phyloP scores from a whole-genome alignment of 2,888 invertebrate species.

The Ceriagrion tenellum region DNA sequence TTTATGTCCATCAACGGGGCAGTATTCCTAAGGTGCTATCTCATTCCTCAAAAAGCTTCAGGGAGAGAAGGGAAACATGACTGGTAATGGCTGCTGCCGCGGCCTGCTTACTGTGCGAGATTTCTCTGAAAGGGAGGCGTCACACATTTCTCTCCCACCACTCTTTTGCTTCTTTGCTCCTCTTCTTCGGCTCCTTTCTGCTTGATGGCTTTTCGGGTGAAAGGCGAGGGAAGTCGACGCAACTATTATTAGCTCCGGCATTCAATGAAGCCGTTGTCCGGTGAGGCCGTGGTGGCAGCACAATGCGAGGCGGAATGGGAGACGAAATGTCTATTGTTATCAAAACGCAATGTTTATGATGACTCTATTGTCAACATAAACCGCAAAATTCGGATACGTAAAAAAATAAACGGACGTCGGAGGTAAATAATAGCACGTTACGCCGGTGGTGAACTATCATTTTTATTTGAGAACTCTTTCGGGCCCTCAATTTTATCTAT shows the following conservation, averaged over 20 bases:
- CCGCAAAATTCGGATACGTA: neutral
- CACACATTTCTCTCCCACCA: neutral
- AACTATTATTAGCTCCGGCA: slow-evolving; percentile 20
- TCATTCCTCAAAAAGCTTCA: slow-evolving; percentile 35
- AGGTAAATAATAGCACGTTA: neutral
- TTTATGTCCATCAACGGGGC: slow-evolving; percentile 38
- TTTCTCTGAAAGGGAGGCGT: slow-evolving; percentile 26
- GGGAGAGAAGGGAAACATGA: slow-evolving; percentile 70
- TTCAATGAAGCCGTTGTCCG: slow-evolving; percentile 4
- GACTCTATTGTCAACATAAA: slow-evolving; percentile 4
- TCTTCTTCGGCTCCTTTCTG: neutral
- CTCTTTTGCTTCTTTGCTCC: no score
- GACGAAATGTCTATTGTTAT: slow-evolving; percentile 21
- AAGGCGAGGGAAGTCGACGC: slow-evolving; percentile 17
- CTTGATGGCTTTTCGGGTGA: slow-evolving; percentile 39
- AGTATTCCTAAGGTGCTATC: slow-evolving; percentile 32
- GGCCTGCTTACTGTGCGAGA: slow-evolving; percentile 84
- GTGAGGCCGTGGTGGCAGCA: neutral
- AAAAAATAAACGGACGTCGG: neutral
- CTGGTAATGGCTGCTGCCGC: slow-evolving; percentile 78
- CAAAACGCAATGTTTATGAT: slow-evolving; percentile 31
- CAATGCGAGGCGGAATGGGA: neutral
- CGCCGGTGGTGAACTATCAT: slow-evolving; percentile 8
- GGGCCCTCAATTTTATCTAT: neutral
- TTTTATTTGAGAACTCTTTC: neutral